Conservation (phyloP, 2,888 invertebrate genomes). For the Caenorhabditis macrosperma region DNA sequence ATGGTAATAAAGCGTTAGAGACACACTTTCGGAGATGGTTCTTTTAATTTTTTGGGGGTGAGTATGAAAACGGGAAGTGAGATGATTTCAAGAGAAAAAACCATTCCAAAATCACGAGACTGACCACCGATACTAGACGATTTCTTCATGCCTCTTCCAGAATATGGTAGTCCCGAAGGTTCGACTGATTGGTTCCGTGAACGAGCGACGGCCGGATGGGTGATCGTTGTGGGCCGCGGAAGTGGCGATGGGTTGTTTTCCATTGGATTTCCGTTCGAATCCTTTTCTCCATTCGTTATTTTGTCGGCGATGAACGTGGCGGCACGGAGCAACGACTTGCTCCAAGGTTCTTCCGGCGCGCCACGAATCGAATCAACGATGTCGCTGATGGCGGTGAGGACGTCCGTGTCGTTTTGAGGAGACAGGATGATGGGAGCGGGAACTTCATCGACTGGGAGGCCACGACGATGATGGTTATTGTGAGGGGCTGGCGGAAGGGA, state of each 20-base stretch:
- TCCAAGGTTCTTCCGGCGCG: conserved; percentile 70
- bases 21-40: conserved; percentile 16
- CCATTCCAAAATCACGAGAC: conserved; percentile 36
- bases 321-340: conserved; percentile 72
- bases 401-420: conserved; percentile 63
- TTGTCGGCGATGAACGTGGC: conserved; percentile 77
- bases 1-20: conserved; percentile 32
- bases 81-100: neutral
- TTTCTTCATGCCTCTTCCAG: conserved; percentile 50
- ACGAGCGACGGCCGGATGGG: conserved; percentile 22
- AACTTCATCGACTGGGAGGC: conserved; percentile 44
- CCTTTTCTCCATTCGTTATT: conserved; percentile 61
- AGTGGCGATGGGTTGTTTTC: neutral
- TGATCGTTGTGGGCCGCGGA: conserved; percentile 28
- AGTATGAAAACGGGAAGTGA: neutral
- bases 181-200: conserved; percentile 41
- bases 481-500: conserved; percentile 51
- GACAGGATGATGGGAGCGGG: conserved; percentile 62
- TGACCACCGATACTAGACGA: conserved; percentile 61
- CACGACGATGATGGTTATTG: conserved; percentile 16
- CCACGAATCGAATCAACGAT: conserved; percentile 70
- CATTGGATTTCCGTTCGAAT: conserved; percentile 53
- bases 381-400: conserved; percentile 61
- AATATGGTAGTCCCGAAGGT: conserved; percentile 9
- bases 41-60: neutral